Evolutionary conservation across 2,888 invertebrate species (phyloP).

Genomic region (Pyrochroa serraticornis): DNA sequence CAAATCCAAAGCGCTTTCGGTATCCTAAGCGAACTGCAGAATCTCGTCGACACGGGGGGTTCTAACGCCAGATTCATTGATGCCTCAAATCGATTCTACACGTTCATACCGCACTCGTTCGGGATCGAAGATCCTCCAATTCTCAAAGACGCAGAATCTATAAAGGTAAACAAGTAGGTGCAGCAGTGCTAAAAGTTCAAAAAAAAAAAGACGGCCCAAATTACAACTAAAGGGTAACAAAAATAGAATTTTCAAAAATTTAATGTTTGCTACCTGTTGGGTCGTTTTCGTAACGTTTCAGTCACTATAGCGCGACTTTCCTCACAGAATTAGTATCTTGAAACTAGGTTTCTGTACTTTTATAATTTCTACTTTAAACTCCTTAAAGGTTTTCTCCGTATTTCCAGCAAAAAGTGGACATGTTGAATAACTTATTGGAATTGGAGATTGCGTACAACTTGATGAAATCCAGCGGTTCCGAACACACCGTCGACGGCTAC

Average conservation of each 20-base stretch:
- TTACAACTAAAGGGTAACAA: no score
- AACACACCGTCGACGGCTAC: constrained; percentile 71
- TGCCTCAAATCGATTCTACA: constrained; percentile 92
- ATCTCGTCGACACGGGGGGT: constrained; percentile 60
- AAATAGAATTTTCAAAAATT: no score
- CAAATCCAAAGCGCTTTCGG: constrained; percentile 87
- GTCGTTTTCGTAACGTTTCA: no score
- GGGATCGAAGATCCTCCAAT: constrained; percentile 83
- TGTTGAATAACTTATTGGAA: constrained; percentile 92
- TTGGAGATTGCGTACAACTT: constrained; percentile 94
- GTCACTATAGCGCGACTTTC: no score
- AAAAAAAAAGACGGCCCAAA: no score
- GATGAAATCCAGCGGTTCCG: constrained; percentile 65
- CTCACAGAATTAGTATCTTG: no score
- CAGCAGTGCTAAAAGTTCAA: neutral
- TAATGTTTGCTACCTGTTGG: no score
- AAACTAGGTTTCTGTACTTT: no score
- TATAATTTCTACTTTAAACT: no score
- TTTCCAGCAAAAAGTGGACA: constrained; percentile 70
- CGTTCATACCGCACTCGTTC: constrained; percentile 94
- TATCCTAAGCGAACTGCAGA: constrained; percentile 76
- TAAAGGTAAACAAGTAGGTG: constrained; percentile 67
- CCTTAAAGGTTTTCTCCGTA: no score
- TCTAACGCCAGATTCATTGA: constrained; percentile 70
- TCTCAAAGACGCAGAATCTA: constrained; percentile 75